Evolutionary conservation across 1,140 invertebrate species (phyloP).

Genomic region (Zophobas morio): DNA sequence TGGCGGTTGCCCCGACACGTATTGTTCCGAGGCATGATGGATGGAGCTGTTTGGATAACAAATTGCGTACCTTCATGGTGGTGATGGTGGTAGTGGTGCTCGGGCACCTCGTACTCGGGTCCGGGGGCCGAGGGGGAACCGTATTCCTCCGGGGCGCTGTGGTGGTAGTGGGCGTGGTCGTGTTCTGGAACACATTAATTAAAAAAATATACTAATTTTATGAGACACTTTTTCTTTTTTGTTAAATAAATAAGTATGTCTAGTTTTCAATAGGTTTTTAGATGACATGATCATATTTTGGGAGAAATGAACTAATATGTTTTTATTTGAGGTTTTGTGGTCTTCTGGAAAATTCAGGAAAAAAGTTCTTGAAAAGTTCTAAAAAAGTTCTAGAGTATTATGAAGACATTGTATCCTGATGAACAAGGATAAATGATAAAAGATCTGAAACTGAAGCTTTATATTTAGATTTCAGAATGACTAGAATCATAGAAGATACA

Average conservation of each 20-base stretch:
- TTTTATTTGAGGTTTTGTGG: too few species aligned
- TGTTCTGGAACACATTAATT: slow-evolving; percentile 5
- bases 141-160: slow-evolving; percentile 46
- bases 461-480: too few species aligned
- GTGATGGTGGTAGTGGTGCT: slow-evolving; percentile 44
- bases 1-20: slow-evolving; percentile 18
- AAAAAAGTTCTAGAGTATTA: too few species aligned
- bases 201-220: slow-evolving; percentile 22
- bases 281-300: neutral
- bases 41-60: slow-evolving; percentile 15
- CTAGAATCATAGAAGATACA: too few species aligned
- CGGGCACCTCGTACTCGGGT: slow-evolving; percentile 44
- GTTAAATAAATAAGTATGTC: neutral
- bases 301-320: neutral
- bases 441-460: too few species aligned
- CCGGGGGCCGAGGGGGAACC: slow-evolving; percentile 46
- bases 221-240: slow-evolving; percentile 3
- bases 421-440: too few species aligned
- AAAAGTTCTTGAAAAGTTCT: too few species aligned
- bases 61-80: slow-evolving; percentile 48
- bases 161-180: slow-evolving; percentile 39
- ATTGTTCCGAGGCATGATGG: slow-evolving; percentile 20
- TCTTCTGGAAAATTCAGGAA: too few species aligned
- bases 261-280: slow-evolving; percentile 1
- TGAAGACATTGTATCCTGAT: too few species aligned